A percentile compares a stretch with the other conserved stretches of the same genome.
phyloP scores from a whole-genome alignment of 2,113 vertebrate species.

The Myrmecobius fasciatus region DNA sequence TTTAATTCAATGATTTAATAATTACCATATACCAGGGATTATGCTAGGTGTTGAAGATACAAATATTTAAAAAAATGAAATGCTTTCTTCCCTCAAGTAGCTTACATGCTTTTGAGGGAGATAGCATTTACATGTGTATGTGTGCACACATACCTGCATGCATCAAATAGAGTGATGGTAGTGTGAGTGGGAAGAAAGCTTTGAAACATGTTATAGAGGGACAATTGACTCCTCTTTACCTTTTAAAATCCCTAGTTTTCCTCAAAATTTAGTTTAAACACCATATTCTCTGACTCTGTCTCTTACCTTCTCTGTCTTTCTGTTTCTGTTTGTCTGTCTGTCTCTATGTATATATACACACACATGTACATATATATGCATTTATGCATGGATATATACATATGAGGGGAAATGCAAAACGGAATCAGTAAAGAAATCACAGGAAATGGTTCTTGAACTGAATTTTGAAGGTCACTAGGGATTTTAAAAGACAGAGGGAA shows the following conservation, averaged over 20 bases:
- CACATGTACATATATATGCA: no score
- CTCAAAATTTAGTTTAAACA: neutral
- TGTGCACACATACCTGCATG: neutral
- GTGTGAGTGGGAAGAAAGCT: neutral
- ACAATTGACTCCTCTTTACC: neutral
- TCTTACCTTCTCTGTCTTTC: rapidly evolving
- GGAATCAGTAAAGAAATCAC: no score
- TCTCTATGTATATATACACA: neutral
- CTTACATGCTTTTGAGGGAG: neutral
- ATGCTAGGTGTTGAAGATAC: neutral
- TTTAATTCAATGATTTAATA: no score
- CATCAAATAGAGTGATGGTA: neutral
- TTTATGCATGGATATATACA: no score
- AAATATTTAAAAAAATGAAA: neutral
- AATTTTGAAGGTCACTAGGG: neutral
- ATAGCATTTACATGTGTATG: neutral
- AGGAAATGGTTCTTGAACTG: neutral
- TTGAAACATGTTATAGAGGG: neutral
- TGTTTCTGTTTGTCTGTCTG: neutral
- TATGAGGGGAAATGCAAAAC: no score
- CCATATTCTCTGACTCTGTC: neutral
- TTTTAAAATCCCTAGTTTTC: neutral
- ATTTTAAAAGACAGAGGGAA: neutral
- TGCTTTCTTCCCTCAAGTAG: neutral
- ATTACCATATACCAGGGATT: neutral